Evolutionary conservation across 2,888 invertebrate genomes (phyloP), one percentile per base, ranked within the genome.

Genomic region (Torymus aiolomorphi): DNA sequence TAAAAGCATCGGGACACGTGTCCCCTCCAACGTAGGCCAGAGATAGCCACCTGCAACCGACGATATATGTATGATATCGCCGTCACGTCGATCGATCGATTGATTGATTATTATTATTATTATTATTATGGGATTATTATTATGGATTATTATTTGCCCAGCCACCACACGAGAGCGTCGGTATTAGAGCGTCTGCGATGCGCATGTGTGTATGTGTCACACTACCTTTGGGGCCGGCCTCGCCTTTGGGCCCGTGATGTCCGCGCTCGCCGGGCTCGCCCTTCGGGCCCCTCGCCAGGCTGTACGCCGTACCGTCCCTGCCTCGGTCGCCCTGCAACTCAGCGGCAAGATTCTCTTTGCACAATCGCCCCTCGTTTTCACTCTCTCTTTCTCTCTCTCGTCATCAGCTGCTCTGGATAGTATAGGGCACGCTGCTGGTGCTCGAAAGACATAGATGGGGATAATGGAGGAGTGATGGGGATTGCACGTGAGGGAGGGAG

Each of bases 261-360:
- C 76, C 78, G 13, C 67, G 72, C n/a, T 75, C 74, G 59, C 78
- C 78, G 42, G 71, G 71, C 56, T 78, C 81, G 57, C 81, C 81
- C 69, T 81, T 78, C n/a, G 57, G 63, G 54, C 75, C 81, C 16
- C 76, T 71, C 75, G 51, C 20, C 51, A 57, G 14, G 18, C 14
- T 54, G 5, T 18, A 52, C 14, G 65, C 66, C 70, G 71, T 56
- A 62, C 52, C 5, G 13, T 49, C 93, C 67, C 93, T 92, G 80
- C 95, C 95, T 63, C 93, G 93, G 80, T 93, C 93, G 81, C 95
- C 95, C 86, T 93, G 65, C 18, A 76, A 81, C 20, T 57, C 57
- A 79, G 51, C 11, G 11, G 51, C 42, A 42, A 42, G 42, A 8
- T 42, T 42, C 42, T 42, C 42, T 42, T 42, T 42, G 42, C 42